These are phyloP conservation scores for Araneus ventricosus DNA, from an alignment of 1,140 invertebrate species.

Conservation along the genomic window DNA sequence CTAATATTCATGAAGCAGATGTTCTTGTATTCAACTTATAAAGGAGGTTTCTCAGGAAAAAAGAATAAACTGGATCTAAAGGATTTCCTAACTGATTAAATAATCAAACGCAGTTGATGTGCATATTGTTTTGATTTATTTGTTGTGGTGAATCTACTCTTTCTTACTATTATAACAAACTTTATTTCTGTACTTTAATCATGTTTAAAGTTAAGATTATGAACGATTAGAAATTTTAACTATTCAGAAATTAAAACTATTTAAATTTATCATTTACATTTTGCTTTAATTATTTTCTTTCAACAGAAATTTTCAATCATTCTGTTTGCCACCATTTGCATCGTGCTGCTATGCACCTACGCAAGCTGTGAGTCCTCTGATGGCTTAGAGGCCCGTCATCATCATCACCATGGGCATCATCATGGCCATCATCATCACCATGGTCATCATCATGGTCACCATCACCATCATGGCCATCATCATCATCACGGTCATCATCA, in stretches of 20 bases:
- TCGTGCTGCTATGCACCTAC: constrained; percentile 9
- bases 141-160: no score
- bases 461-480: constrained; percentile 39
- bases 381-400: constrained; percentile 51
- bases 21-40: no score
- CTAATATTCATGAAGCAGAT: no score
- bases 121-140: no score
- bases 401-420: constrained; percentile 50
- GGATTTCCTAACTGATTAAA: no score
- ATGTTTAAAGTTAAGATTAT: no score
- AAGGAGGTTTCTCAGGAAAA: no score
- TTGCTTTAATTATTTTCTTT: neutral
- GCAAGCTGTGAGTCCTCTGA: neutral
- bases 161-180: no score
- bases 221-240: no score
- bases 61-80: no score
- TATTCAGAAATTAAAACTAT: neutral
- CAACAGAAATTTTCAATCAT: constrained; percentile 36
- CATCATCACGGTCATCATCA: constrained; percentile 16
- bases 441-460: constrained; percentile 45
- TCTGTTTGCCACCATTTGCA: constrained; percentile 34
- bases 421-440: constrained; percentile 3
- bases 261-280: neutral
- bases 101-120: no score
- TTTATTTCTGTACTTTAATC: no score